Conservation (phyloP, 2,888 invertebrate species). For the Elysia crispata region DNA sequence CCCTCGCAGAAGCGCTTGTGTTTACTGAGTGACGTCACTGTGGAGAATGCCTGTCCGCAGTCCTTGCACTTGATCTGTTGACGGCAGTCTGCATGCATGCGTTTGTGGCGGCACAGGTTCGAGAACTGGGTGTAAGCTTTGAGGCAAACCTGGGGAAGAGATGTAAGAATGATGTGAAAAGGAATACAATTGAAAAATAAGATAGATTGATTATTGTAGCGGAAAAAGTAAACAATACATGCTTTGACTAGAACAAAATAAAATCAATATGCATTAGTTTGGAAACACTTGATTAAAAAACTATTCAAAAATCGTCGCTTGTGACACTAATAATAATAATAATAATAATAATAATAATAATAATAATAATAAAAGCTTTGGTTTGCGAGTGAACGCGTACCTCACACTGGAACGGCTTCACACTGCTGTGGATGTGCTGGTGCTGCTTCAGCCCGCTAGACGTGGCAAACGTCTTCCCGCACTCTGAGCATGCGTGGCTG, state of each 20-base stretch:
- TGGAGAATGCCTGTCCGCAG: slow-evolving; percentile 95
- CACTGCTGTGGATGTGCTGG: slow-evolving; percentile 98
- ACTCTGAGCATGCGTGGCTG: slow-evolving; percentile 96
- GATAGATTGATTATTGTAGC: no score
- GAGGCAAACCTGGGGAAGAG: slow-evolving; percentile 90
- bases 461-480: slow-evolving; percentile 98
- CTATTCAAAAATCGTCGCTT: no score
- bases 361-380: no score
- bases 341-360: no score
- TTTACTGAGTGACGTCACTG: slow-evolving; percentile 87
- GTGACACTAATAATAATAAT: no score
- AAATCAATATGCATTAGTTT: no score
- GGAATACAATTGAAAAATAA: no score
- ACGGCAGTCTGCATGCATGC: slow-evolving; percentile 98
- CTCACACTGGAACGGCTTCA: slow-evolving; percentile 85
- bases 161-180: no score
- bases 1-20: slow-evolving; percentile 98
- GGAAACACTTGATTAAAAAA: no score
- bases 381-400: no score
- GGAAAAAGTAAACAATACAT: no score
- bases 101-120: slow-evolving; percentile 98
- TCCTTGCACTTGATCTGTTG: slow-evolving; percentile 94
- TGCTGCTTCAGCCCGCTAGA: slow-evolving; percentile 99
- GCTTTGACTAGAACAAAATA: no score
- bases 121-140: slow-evolving; percentile 99